Conservation (phyloP, 2,888 invertebrate genomes). For the Acrobasis repandana region DNA sequence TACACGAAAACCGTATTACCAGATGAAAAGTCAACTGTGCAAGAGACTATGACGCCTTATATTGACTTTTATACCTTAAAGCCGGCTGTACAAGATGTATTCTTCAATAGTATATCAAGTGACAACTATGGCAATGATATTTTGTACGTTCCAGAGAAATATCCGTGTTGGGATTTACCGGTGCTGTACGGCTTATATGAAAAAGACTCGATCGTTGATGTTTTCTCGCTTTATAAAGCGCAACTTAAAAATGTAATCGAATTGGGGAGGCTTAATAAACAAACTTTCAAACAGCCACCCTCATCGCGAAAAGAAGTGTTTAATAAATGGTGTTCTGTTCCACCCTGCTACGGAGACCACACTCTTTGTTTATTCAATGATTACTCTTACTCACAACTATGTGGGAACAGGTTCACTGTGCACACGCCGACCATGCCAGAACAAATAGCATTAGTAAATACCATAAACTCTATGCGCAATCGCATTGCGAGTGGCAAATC, state of each 20-base stretch:
- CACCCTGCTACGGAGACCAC: conserved; percentile 73
- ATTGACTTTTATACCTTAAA: conserved; percentile 58
- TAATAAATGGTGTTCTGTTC: conserved; percentile 67
- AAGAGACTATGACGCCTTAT: conserved; percentile 29
- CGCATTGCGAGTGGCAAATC: conserved; percentile 59
- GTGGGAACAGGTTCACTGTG: conserved; percentile 52
- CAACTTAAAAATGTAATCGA: conserved; percentile 55
- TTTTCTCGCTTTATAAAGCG: conserved; percentile 53
- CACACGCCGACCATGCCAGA: conserved; percentile 47
- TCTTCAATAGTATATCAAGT: conserved; percentile 25
- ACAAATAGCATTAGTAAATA: conserved; percentile 59
- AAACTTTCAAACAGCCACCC: not conserved
- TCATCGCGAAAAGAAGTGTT: not conserved
- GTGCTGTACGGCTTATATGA: conserved; percentile 58
- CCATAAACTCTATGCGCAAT: conserved; percentile 71
- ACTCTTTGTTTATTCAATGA: conserved; percentile 66
- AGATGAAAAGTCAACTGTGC: conserved; percentile 12
- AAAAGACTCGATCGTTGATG: conserved; percentile 37
- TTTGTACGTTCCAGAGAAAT: conserved; percentile 67
- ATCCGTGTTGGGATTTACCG: conserved; percentile 70
- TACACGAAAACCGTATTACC: not conserved
- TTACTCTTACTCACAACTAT: conserved; percentile 50
- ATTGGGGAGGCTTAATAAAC: conserved; percentile 12
- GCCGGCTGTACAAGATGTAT: conserved; percentile 45
- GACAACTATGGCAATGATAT: conserved; percentile 27